Evolutionary conservation across 1,140 invertebrate species (phyloP).

Genomic region (Wasmannia auropunctata): DNA sequence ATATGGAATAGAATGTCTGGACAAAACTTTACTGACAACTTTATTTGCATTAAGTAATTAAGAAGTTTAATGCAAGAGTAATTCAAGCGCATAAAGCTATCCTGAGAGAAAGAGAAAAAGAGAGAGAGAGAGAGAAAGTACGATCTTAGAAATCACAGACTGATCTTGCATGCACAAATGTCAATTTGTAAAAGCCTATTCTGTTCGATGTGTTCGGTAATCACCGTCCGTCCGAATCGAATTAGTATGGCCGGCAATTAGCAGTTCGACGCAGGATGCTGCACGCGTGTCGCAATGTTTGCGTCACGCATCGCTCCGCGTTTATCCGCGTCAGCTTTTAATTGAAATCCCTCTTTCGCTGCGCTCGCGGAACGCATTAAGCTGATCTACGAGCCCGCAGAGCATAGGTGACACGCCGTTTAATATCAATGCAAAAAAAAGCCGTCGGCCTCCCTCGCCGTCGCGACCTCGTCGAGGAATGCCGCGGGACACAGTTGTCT

Average conservation of each 20-base stretch:
- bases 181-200: background rate
- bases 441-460: constrained; percentile 15
- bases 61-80: background rate
- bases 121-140: too few species aligned
- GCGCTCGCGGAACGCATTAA: constrained; percentile 25
- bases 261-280: constrained; percentile 9
- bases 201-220: background rate
- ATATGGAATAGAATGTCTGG: background rate
- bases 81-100: background rate
- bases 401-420: constrained; percentile 49
- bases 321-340: constrained; percentile 49
- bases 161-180: background rate
- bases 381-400: constrained; percentile 35
- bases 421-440: constrained; percentile 47
- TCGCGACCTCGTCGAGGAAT: constrained; percentile 31
- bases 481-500: constrained; percentile 28
- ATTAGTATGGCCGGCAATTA: constrained; percentile 31
- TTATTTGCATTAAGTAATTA: background rate
- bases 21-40: background rate
- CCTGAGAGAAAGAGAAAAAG: too few species aligned
- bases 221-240: constrained; percentile 12
- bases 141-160: background rate
- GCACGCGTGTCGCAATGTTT: constrained; percentile 49
- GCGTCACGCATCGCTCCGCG: constrained; percentile 48
- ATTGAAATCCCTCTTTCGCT: constrained; percentile 45